Evolutionary conservation across 2,888 invertebrate species (phyloP).

Genomic region (Phengaris arion): DNA sequence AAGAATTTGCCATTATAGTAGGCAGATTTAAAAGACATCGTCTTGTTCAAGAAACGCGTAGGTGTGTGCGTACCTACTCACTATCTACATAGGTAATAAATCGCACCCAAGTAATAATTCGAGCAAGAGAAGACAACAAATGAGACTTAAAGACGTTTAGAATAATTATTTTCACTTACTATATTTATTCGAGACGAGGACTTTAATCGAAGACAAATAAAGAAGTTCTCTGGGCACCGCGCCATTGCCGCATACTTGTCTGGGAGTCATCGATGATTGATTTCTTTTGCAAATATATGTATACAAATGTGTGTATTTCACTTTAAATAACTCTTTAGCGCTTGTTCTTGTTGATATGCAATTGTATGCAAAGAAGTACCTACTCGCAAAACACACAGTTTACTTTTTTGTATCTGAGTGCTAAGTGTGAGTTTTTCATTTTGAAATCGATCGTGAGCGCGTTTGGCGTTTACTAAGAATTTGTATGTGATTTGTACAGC

Average conservation of each 20-base stretch:
- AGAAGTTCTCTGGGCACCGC: slow-evolving; percentile 15
- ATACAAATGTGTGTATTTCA: background rate
- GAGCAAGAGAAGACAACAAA: slow-evolving; percentile 1
- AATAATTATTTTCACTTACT: slow-evolving; percentile 11
- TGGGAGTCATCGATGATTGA: slow-evolving; percentile 26
- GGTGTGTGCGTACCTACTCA: background rate
- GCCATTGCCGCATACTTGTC: slow-evolving; percentile 28
- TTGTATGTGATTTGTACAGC: too few relatives aligned
- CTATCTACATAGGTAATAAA: background rate
- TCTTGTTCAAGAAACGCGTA: too few relatives aligned
- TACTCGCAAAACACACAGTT: too few relatives aligned
- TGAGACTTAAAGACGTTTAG: background rate
- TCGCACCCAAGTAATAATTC: background rate
- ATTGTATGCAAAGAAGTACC: too few relatives aligned
- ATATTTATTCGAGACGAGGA: slow-evolving; percentile 18
- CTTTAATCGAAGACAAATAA: slow-evolving; percentile 22
- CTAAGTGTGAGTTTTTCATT: too few relatives aligned
- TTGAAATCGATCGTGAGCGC: too few relatives aligned
- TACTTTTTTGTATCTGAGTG: too few relatives aligned
- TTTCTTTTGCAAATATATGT: background rate
- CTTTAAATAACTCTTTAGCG: too few relatives aligned
- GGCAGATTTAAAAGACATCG: too few relatives aligned
- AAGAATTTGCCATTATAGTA: too few relatives aligned
- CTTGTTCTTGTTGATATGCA: too few relatives aligned
- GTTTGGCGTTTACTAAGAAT: too few relatives aligned